Evolutionary conservation across 1,140 invertebrate genomes (phyloP).

Genomic region (Manduca sexta): DNA sequence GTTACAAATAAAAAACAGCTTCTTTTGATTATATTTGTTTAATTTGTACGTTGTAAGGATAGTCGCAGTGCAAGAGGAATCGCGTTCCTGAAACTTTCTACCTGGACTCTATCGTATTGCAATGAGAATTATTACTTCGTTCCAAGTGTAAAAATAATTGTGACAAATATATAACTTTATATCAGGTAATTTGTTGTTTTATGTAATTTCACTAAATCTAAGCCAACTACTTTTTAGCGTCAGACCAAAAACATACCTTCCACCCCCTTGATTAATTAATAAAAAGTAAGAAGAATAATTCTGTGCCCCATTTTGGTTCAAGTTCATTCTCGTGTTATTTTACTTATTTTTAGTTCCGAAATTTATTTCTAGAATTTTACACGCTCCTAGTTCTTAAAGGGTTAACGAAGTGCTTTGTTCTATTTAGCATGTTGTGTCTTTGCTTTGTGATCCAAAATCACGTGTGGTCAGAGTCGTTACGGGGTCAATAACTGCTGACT

Average conservation of each 20-base stretch:
- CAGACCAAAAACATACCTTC: background rate
- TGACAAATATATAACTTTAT: conserved; percentile 66
- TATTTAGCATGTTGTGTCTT: conserved; percentile 9
- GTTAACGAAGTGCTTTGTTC: background rate
- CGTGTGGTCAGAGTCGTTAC: conserved; percentile 64
- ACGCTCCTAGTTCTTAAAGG: too few species aligned
- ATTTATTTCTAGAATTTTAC: background rate
- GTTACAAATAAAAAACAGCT: conserved; percentile 24
- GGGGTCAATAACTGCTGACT: conserved; percentile 68
- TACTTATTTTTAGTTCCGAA: conserved; percentile 18
- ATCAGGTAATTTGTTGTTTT: conserved; percentile 61
- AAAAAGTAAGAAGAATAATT: conserved; percentile 7
- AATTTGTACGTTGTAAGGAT: conserved; percentile 8
- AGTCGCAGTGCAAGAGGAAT: conserved; percentile 7
- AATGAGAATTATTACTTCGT: conserved; percentile 70
- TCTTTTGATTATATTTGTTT: conserved; percentile 12
- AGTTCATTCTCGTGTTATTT: conserved; percentile 47
- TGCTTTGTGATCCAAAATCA: conserved; percentile 62
- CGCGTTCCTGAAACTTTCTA: conserved; percentile 4
- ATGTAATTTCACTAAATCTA: conserved; percentile 18
- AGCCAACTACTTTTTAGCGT: background rate
- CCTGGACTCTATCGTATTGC: conserved; percentile 38
- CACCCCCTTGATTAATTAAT: background rate
- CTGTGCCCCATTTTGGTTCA: conserved; percentile 45
- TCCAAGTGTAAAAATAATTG: conserved; percentile 72